Conservation (phyloP, 2,888 invertebrate species). For the Leptothorax acervorum region DNA sequence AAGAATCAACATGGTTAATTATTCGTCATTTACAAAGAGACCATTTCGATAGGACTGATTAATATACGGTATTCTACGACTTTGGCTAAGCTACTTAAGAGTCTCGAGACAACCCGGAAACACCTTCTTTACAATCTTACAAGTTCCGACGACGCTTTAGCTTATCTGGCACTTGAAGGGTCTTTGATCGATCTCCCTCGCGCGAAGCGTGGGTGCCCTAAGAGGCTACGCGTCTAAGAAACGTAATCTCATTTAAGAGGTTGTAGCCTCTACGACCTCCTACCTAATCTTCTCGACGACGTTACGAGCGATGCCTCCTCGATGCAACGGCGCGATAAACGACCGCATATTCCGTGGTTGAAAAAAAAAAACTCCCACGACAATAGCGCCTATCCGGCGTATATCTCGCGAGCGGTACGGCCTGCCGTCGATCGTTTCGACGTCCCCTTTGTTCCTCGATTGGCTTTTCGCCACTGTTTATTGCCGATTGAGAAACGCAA, state of each 20-base stretch:
- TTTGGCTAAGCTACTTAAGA: slow-evolving; percentile 31
- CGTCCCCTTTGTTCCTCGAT: slow-evolving; percentile 59
- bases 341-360: slow-evolving; percentile 17
- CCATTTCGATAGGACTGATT: neutral
- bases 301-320: slow-evolving; percentile 56
- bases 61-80: neutral
- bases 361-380: slow-evolving; percentile 50
- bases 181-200: slow-evolving; percentile 54
- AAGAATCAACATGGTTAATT: neutral
- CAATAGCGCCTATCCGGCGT: slow-evolving; percentile 50
- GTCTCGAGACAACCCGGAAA: slow-evolving; percentile 29
- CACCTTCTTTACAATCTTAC: slow-evolving; percentile 48
- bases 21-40: neutral
- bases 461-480: slow-evolving; percentile 62
- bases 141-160: slow-evolving; percentile 40
- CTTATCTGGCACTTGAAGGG: slow-evolving; percentile 51
- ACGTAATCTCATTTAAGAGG: slow-evolving; percentile 65
- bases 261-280: slow-evolving; percentile 50
- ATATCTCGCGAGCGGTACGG: slow-evolving; percentile 8
- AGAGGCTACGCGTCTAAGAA: slow-evolving; percentile 49
- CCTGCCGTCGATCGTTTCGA: slow-evolving; percentile 15
- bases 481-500: slow-evolving; percentile 56
- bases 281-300: slow-evolving; percentile 57
- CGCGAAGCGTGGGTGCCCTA: slow-evolving; percentile 50
- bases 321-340: slow-evolving; percentile 52